Evolutionary conservation across 2,888 invertebrate species (phyloP).

Genomic region (Aspidiotus rigidus): DNA sequence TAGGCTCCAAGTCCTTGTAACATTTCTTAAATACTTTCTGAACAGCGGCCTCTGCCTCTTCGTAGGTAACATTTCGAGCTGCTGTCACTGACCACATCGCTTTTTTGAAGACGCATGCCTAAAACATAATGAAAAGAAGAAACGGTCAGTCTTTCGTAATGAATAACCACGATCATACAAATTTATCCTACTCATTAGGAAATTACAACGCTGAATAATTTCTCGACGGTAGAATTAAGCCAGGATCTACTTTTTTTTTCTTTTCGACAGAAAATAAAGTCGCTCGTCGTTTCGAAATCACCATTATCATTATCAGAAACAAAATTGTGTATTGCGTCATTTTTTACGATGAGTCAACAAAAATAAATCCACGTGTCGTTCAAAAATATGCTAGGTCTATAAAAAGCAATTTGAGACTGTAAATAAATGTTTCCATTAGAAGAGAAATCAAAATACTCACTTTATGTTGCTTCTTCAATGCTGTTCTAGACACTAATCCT

Average conservation of each 20-base stretch:
- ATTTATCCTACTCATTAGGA: neutral
- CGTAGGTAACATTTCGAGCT: slow-evolving; percentile 61
- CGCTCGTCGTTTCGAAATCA: too few relatives aligned
- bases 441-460: slow-evolving; percentile 46
- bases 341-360: too few relatives aligned
- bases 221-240: too few relatives aligned
- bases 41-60: slow-evolving; percentile 65
- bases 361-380: too few relatives aligned
- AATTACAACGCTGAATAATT: neutral
- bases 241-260: too few relatives aligned
- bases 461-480: slow-evolving; percentile 66
- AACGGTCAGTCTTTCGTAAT: neutral
- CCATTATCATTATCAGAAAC: too few relatives aligned
- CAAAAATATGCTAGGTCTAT: too few relatives aligned
- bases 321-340: too few relatives aligned
- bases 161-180: neutral
- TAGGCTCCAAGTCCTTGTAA: slow-evolving; percentile 84
- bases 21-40: slow-evolving; percentile 83
- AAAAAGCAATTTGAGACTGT: neutral
- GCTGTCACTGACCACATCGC: slow-evolving; percentile 75
- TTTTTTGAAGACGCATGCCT: slow-evolving; percentile 83
- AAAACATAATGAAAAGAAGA: slow-evolving; percentile 38
- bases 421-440: neutral
- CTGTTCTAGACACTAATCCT: slow-evolving; percentile 63
- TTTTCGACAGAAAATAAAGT: too few relatives aligned